Evolutionary conservation across 2,797 vertebrate species (phyloP).

Genomic region (Channa striata): DNA sequence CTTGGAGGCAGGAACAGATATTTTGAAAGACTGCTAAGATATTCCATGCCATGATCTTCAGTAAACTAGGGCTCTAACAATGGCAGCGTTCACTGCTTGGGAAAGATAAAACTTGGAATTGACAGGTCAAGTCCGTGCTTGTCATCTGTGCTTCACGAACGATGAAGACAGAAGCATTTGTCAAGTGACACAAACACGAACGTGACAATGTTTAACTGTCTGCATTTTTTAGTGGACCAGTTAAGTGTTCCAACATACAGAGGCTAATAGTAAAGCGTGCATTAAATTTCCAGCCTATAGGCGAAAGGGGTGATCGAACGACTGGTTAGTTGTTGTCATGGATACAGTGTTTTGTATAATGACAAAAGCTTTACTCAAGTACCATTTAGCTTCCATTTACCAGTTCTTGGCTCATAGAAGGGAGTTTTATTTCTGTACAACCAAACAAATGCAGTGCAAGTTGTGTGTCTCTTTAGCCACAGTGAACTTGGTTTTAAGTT

Average conservation of each 20-base stretch:
- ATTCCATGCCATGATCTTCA: slow-evolving; percentile 14
- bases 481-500: background rate
- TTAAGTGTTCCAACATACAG: slow-evolving; percentile 17
- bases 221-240: slow-evolving; percentile 24
- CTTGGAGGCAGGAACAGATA: slow-evolving; percentile 22
- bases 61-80: slow-evolving; percentile 22
- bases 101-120: slow-evolving; percentile 24
- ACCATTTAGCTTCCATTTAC: slow-evolving; percentile 5
- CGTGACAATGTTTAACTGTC: background rate
- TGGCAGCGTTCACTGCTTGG: slow-evolving; percentile 1
- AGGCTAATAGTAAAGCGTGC: background rate
- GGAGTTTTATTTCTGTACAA: background rate
- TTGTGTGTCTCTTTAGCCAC: background rate
- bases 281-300: slow-evolving; percentile 18
- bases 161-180: slow-evolving; percentile 22
- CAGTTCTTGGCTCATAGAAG: background rate
- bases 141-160: slow-evolving; percentile 16
- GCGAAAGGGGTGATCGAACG: slow-evolving; percentile 9
- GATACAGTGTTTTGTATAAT: background rate
- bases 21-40: slow-evolving; percentile 33
- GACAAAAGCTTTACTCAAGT: slow-evolving; percentile 5
- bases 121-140: slow-evolving; percentile 15
- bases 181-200: slow-evolving; percentile 22
- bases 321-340: slow-evolving; percentile 22
- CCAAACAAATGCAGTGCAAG: background rate